A percentile compares a stretch with the other conserved stretches of the same genome.
These are phyloP conservation scores for Mormyrus proboscirostris DNA, from an alignment of 2,797 vertebrate species.

Conservation along the genomic window DNA sequence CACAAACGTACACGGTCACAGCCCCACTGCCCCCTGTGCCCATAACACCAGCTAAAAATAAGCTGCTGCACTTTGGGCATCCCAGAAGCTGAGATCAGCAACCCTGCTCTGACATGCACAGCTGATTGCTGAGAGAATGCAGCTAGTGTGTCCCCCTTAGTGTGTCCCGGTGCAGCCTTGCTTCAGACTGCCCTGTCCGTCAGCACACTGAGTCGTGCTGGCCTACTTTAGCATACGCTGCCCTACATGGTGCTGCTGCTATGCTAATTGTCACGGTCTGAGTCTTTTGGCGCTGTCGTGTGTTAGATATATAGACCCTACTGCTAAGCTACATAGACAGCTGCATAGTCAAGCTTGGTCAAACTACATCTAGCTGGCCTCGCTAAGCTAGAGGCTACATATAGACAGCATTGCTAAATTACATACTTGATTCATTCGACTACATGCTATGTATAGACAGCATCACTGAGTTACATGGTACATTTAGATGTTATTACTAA, in stretches of 20 bases:
- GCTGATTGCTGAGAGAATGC: slow-evolving; percentile 14
- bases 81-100: slow-evolving; percentile 29
- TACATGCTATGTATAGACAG: not conserved
- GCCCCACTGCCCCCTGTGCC: not conserved
- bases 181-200: not conserved
- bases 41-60: slow-evolving; percentile 22
- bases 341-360: not conserved
- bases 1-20: not conserved
- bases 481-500: not conserved
- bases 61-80: slow-evolving; percentile 16
- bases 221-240: not conserved
- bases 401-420: not conserved
- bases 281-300: not conserved
- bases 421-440: not conserved
- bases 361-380: not conserved
- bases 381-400: not conserved
- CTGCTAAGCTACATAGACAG: not conserved
- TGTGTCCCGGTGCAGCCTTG: not conserved
- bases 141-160: not conserved
- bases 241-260: slow-evolving; percentile 15
- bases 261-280: not conserved
- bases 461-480: not conserved
- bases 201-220: not conserved
- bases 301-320: not conserved
- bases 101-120: slow-evolving; percentile 16